Percentiles rank a stretch among this genome's conserved stretches.
Evolutionary conservation across 2,888 invertebrate genomes (phyloP).

Genomic region (Zaprionus obscuricornis): DNA sequence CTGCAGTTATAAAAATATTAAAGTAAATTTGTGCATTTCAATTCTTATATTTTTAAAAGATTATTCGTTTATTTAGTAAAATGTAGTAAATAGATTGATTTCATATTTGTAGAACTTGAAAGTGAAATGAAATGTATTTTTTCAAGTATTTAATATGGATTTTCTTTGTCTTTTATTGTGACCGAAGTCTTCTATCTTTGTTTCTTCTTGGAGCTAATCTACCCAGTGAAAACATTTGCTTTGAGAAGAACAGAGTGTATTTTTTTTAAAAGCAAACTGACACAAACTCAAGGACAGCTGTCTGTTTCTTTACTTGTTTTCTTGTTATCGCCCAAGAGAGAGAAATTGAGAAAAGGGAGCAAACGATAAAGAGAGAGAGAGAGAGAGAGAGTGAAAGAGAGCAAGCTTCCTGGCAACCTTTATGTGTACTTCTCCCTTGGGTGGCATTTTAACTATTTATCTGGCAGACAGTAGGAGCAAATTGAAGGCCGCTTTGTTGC

Average conservation of each 20-base stretch:
- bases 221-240: conserved; percentile 59
- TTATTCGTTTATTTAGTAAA: too few species aligned
- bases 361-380: neutral
- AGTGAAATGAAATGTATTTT: too few species aligned
- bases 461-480: conserved; percentile 33
- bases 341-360: neutral
- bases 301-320: conserved; percentile 24
- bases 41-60: too few species aligned
- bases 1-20: too few species aligned
- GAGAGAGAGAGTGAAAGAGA: neutral
- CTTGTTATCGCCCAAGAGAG: conserved; percentile 16
- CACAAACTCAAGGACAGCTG: conserved; percentile 49
- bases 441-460: conserved; percentile 49
- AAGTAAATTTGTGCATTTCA: too few species aligned
- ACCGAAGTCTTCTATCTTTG: conserved; percentile 9
- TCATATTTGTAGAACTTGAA: too few species aligned
- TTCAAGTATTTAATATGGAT: too few species aligned
- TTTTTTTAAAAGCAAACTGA: conserved; percentile 40
- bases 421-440: conserved; percentile 39
- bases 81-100: too few species aligned
- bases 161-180: too few species aligned
- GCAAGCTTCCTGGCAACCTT: conserved; percentile 23
- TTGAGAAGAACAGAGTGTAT: conserved; percentile 8
- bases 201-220: conserved; percentile 50
- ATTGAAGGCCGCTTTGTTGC: conserved; percentile 37